phyloP scores from a whole-genome alignment of 2,797 vertebrate species.

The Eleutherodactylus coqui region DNA sequence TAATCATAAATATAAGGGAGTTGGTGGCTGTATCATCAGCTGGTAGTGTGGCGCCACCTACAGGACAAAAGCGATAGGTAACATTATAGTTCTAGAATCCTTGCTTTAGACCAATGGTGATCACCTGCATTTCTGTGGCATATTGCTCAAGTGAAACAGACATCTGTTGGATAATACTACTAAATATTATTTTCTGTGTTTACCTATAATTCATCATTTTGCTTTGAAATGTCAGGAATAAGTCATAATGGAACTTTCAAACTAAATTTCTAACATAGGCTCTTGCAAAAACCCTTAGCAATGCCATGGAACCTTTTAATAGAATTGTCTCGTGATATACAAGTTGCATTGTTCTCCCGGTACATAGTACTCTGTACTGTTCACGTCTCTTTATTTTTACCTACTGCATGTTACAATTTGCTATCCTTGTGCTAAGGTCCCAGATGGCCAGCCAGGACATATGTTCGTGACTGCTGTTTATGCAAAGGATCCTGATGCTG shows the following conservation, averaged over 20 bases:
- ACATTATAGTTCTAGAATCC: no score
- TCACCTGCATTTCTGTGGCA: neutral
- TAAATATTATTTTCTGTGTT: neutral
- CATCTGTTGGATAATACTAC: neutral
- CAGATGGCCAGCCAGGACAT: conserved; percentile 80
- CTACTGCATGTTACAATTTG: neutral
- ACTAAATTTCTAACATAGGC: no score
- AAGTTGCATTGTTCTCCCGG: no score
- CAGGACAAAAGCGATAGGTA: neutral
- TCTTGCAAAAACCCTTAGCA: no score
- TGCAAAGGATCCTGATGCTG: conserved; percentile 90
- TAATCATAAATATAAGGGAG: no score
- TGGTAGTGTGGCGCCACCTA: neutral
- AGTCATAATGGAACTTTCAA: neutral
- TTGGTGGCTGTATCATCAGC: neutral
- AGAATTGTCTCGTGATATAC: no score
- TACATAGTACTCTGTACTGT: neutral
- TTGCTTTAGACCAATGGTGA: neutral
- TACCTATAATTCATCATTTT: neutral
- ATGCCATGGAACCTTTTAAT: no score
- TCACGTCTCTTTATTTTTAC: neutral
- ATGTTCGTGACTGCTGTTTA: conserved; percentile 84
- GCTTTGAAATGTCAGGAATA: neutral
- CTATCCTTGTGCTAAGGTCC: conserved; percentile 77
- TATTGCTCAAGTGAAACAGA: neutral